Percentiles rank a stretch among this genome's conserved stretches.
Conservation (phyloP, 2,113 vertebrate genomes). For the Tachysurus fulvidraco region DNA sequence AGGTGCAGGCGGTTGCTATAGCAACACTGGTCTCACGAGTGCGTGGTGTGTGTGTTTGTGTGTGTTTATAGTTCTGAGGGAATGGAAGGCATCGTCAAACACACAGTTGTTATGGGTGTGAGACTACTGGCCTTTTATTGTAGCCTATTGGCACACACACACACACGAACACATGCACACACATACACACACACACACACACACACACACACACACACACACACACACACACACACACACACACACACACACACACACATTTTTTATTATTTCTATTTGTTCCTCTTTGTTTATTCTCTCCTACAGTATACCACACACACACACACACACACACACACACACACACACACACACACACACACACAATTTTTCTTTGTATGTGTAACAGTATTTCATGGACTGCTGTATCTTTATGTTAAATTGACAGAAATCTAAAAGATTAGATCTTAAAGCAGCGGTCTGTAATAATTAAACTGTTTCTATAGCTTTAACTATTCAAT, state of each 20-base stretch:
- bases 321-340: constrained; percentile 7
- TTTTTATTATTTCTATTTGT: background rate
- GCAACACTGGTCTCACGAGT: constrained; percentile 24
- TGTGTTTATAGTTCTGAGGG: constrained; percentile 39
- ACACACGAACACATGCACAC: constrained; percentile 4
- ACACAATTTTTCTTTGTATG: background rate
- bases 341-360: constrained; percentile 10
- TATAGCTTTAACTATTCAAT: background rate
- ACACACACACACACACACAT: constrained; percentile 22
- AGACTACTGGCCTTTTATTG: constrained; percentile 3
- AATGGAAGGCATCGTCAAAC: constrained; percentile 17
- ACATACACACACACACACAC: background rate
- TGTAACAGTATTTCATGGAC: background rate
- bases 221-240: background rate
- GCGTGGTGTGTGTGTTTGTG: constrained; percentile 21
- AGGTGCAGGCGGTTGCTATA: constrained; percentile 36
- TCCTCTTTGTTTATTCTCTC: background rate
- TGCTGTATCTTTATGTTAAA: background rate
- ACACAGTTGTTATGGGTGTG: background rate
- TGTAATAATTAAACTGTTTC: background rate
- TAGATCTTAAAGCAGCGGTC: background rate
- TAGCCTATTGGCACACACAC: background rate
- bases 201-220: constrained; percentile 15
- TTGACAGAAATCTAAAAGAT: background rate
- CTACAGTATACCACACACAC: background rate